Evolutionary conservation across 2,888 invertebrate genomes (phyloP), one percentile per base, ranked within the genome.

Genomic region (Augochlorella aurata): DNA sequence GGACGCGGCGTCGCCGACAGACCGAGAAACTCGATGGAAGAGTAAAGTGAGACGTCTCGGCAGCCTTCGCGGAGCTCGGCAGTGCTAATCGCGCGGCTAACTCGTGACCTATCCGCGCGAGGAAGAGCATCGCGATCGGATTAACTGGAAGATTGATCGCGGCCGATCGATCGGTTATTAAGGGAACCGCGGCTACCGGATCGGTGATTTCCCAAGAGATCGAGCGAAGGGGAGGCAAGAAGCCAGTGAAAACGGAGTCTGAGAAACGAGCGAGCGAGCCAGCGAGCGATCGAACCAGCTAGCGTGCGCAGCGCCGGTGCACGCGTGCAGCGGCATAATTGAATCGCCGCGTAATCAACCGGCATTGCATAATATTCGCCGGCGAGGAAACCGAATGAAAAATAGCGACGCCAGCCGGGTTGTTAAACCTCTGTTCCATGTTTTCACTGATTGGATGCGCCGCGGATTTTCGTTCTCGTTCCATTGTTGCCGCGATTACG

Each of bases 201-300:
- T 75, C 74, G 16, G 54, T 72, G 84, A 84, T 83, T 83, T 84
- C 84, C 71, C 84, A 77, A 67, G 83, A 77, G 80, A 58, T 69
- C 18, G 61, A 54, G 61, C 63, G 29, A 63, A 49, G 63, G 63
- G 45, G 24, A 49, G 47, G 58, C 81, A 83, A 79, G 76, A 83
- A 76, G 77, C 47, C 70, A 66, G 79, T 74, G 83, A 85, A 86
- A 86, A 86, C 70, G 52, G 63, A 44, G 81, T 47, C 77, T 82
- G 84, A 76, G 82, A 79, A 85, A 84, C 65, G 16, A 7, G n/a
- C 74, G 29, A 66, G 49, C 65, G 63, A 45, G 61, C 38, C 21
- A 2, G n/a, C 21, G 63, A 52, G 58, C 24, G 24, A 38, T 3
- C 38, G 5, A 38, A 7, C 38, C 5, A 38, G 38, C 38, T 38